phyloP scores from a whole-genome alignment of 1,140 invertebrate genomes.

The Riptortus pedestris region DNA sequence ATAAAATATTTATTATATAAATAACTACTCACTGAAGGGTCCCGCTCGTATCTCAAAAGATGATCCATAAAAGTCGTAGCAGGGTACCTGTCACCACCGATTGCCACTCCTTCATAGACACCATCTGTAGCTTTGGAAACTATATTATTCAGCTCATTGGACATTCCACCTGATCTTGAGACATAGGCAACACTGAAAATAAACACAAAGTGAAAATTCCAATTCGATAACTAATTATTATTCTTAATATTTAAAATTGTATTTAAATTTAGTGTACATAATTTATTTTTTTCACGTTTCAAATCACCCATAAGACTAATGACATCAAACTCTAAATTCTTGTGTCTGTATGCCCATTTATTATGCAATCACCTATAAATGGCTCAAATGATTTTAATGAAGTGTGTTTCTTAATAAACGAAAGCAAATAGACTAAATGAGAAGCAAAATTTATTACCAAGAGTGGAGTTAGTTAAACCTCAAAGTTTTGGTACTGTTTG shows the following conservation, averaged over 20 bases:
- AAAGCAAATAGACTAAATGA: too few species aligned
- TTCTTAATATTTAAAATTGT: background rate
- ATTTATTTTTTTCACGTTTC: background rate
- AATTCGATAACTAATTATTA: background rate
- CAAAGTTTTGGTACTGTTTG: too few species aligned
- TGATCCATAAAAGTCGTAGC: slow-evolving; percentile 98
- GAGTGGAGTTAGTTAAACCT: too few species aligned
- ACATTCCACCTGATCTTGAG: slow-evolving; percentile 97
- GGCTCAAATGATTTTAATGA: too few species aligned
- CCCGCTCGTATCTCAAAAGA: slow-evolving; percentile 69
- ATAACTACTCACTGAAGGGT: slow-evolving; percentile 44
- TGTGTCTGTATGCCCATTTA: too few species aligned
- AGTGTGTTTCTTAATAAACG: too few species aligned
- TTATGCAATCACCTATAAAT: too few species aligned
- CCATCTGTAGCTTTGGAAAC: slow-evolving; percentile 94
- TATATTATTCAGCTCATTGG: slow-evolving; percentile 98
- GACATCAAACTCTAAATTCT: too few species aligned
- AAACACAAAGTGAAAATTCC: background rate
- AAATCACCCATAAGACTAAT: background rate
- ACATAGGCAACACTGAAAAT: slow-evolving; percentile 86
- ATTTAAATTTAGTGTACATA: background rate
- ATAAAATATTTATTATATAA: background rate
- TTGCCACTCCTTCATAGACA: slow-evolving; percentile 95
- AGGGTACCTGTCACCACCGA: slow-evolving; percentile 98
- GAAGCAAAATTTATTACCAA: too few species aligned